phyloP scores from a whole-genome alignment of 2,888 invertebrate genomes.

The Cloeon dipterum region DNA sequence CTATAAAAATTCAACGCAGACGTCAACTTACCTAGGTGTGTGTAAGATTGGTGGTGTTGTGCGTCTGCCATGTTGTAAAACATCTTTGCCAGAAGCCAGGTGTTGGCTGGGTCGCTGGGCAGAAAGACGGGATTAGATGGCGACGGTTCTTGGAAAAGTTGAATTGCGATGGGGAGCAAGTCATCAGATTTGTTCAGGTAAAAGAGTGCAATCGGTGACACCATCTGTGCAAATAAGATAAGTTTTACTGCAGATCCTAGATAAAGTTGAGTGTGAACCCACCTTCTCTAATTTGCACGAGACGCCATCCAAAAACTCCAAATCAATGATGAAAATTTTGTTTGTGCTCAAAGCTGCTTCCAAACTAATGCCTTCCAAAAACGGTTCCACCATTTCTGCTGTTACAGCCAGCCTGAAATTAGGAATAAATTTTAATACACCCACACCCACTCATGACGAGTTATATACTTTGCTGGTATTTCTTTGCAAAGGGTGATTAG shows the following conservation, averaged over 20 bases:
- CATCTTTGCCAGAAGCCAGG: conserved; percentile 20
- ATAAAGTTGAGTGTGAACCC: too few species aligned
- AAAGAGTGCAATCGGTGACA: conserved; percentile 19
- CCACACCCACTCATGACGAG: not conserved
- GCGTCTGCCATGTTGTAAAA: conserved; percentile 20
- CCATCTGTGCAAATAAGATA: too few species aligned
- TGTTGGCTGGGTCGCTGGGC: conserved; percentile 16
- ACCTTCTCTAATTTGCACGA: conserved; percentile 12
- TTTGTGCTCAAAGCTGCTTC: conserved; percentile 15
- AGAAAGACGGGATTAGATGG: conserved; percentile 14
- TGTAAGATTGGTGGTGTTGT: conserved; percentile 16
- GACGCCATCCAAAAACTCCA: conserved; percentile 15
- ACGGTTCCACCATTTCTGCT: conserved; percentile 13
- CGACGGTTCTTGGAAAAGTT: not conserved
- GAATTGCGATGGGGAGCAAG: conserved; percentile 15
- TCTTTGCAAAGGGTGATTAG: conserved; percentile 17
- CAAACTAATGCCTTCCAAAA: conserved; percentile 14
- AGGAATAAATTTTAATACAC: conserved; percentile 1
- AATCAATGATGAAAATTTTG: conserved; percentile 18
- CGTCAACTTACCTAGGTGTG: conserved; percentile 13
- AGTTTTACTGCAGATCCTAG: too few species aligned
- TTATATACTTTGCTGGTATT: conserved; percentile 20
- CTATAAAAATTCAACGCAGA: not conserved
- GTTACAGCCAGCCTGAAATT: conserved; percentile 16
- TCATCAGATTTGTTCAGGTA: conserved; percentile 15